Base-by-base conservation (phyloP, 1,140 invertebrate genomes). In the Rhizoglyphus robini region DNA sequence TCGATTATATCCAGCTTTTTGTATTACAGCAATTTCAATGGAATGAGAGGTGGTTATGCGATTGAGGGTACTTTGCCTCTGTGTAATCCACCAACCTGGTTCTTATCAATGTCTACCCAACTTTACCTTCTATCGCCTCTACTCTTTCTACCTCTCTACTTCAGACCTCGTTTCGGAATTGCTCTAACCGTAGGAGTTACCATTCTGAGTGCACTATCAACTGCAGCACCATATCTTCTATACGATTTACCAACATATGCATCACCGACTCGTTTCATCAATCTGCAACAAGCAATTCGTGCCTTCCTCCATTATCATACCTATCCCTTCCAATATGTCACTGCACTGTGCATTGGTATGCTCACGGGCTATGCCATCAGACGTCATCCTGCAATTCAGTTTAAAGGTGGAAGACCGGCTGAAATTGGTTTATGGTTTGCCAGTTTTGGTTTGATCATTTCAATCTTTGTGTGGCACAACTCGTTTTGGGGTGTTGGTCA, bases 1-100 rank as follows among this genome's bases (percentile, higher is more conserved):
- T n/a, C 18, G 13, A 60, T 60, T n/a, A 8, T 32, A 18, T 60
- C 58, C 20, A 32, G 30, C 27, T 60, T 60, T 29, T 18, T 32
- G n/a, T 60, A 60, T 41, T 46, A 11, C 30, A 60, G 58, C 25
- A 34, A 60, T n/a, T 63, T 4, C 4, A 63, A 63, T 63, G 58
- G 4, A 18, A 5, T 11, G 5, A 34, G 8, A 30, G n/a, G 20
- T 18, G 27, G 32, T 11, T 60, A 34, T 23, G 15, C 5, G 23
- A 41, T 60, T 13, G 11, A 18, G 8, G 8, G 15, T 18, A 20
- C 13, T 5, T 34, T 32, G 5, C 30, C 20, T 11, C 8, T 60
- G 58, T 60, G 58, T 27, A 60, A 41, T 41, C 25, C 18, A 25
- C 51, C 51, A 15, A 54, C 51, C 20, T 54, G 51, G 51, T 54